Conservation (phyloP, 2,113 vertebrate genomes). For the Colinus virginianus region DNA sequence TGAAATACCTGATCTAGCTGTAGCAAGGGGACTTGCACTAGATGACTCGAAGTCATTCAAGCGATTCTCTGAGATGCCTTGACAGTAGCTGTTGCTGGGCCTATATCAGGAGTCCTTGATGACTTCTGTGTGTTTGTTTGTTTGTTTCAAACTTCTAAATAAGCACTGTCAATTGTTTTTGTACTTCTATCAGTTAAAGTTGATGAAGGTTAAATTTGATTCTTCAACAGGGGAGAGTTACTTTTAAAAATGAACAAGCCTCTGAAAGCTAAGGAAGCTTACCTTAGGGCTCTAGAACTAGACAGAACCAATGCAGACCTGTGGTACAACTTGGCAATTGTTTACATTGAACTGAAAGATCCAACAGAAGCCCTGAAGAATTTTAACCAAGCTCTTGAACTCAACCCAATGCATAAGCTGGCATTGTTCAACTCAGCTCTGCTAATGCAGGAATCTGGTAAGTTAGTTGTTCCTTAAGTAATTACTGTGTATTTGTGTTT, state of each 20-base stretch:
- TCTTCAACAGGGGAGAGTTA: conserved; percentile 90
- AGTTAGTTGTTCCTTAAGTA: conserved; percentile 37
- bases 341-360: conserved; percentile 98
- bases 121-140: neutral
- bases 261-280: conserved; percentile 92
- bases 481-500: neutral
- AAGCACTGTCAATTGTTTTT: neutral
- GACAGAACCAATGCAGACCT: conserved; percentile 94
- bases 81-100: neutral
- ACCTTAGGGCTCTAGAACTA: conserved; percentile 91
- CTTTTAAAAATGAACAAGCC: conserved; percentile 98
- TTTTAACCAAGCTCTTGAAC: conserved; percentile 92
- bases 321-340: conserved; percentile 99
- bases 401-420: conserved; percentile 92
- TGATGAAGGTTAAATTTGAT: conserved; percentile 33
- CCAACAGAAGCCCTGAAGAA: conserved; percentile 92
- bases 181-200: neutral
- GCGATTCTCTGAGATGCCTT: neutral
- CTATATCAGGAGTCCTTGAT: neutral
- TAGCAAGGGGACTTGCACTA: too few relatives aligned
- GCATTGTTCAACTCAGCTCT: conserved; percentile 96
- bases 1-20: too few relatives aligned
- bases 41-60: too few relatives aligned
- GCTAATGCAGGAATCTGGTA: conserved; percentile 98
- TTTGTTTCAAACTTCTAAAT: neutral